Percentiles rank a stretch among this genome's conserved stretches.
phyloP scores from a whole-genome alignment of 2,113 vertebrate genomes.

The Pseudorectes ferrugineus region DNA sequence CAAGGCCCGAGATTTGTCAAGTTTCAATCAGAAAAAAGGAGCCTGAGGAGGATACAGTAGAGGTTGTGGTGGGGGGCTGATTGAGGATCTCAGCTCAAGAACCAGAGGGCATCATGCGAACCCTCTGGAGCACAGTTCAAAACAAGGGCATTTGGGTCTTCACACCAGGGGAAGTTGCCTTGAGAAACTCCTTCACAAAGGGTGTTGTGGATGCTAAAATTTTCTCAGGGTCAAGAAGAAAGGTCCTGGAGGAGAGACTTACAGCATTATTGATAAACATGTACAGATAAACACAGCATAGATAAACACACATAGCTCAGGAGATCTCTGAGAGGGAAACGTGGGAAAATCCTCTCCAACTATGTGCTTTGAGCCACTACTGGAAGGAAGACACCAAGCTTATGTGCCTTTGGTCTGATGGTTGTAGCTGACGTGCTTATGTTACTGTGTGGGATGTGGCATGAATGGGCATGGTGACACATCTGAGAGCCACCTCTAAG shows the following conservation, averaged over 20 bases:
- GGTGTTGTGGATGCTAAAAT: neutral
- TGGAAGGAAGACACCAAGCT: neutral
- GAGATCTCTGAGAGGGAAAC: neutral
- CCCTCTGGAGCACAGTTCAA: neutral
- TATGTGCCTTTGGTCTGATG: neutral
- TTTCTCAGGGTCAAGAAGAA: neutral
- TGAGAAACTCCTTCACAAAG: neutral
- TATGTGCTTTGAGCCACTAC: neutral
- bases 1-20: neutral
- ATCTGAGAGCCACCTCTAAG: neutral
- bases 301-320: rapidly evolving
- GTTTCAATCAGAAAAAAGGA: neutral
- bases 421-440: neutral
- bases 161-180: neutral
- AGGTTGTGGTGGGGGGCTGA: neutral
- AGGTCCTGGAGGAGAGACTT: neutral
- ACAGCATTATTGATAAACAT: neutral
- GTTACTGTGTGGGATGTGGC: neutral
- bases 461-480: neutral
- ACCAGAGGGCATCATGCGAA: neutral
- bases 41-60: neutral
- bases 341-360: neutral
- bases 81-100: neutral
- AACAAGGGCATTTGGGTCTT: neutral
- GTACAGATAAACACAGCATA: neutral